A percentile compares a stretch with the other conserved stretches of the same genome.
These are phyloP conservation scores for Bruchidius siliquastri DNA, from an alignment of 2,888 invertebrate species.

Conservation along the genomic window DNA sequence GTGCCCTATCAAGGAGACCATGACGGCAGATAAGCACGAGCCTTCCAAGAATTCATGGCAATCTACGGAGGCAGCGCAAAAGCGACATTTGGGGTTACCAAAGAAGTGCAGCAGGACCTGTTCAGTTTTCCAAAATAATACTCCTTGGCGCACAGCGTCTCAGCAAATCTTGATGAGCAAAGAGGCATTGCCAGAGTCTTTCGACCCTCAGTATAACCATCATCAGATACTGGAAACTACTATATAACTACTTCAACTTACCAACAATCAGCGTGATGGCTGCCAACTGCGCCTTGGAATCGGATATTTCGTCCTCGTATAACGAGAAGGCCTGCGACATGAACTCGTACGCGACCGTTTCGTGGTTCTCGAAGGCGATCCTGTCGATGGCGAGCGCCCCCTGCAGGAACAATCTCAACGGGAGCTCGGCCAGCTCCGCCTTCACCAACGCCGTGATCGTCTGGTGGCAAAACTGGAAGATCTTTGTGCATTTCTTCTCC, in stretches of 20 bases:
- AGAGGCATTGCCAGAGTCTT: too few species aligned
- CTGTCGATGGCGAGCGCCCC: conserved; percentile 91
- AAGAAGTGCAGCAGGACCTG: too few species aligned
- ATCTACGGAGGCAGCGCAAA: too few species aligned
- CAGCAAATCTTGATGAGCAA: too few species aligned
- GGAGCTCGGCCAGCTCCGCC: conserved; percentile 90
- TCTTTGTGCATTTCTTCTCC: conserved; percentile 97
- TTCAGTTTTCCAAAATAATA: too few species aligned
- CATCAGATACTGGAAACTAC: too few species aligned
- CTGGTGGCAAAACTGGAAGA: conserved; percentile 96
- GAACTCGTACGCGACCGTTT: conserved; percentile 97
- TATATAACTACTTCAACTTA: not conserved
- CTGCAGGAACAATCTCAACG: conserved; percentile 89
- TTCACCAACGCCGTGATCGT: conserved; percentile 92
- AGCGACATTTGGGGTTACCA: too few species aligned
- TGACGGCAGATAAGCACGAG: too few species aligned
- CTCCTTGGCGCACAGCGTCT: too few species aligned
- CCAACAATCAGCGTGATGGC: conserved; percentile 88
- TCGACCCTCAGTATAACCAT: too few species aligned
- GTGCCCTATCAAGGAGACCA: too few species aligned
- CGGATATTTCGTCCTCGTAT: conserved; percentile 98
- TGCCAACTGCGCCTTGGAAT: conserved; percentile 93
- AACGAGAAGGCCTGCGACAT: conserved; percentile 93
- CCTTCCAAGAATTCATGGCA: too few species aligned
- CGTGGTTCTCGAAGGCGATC: conserved; percentile 90